Evolutionary conservation across 2,113 vertebrate genomes (phyloP).

Genomic region (Aspiorhynchus laticeps): DNA sequence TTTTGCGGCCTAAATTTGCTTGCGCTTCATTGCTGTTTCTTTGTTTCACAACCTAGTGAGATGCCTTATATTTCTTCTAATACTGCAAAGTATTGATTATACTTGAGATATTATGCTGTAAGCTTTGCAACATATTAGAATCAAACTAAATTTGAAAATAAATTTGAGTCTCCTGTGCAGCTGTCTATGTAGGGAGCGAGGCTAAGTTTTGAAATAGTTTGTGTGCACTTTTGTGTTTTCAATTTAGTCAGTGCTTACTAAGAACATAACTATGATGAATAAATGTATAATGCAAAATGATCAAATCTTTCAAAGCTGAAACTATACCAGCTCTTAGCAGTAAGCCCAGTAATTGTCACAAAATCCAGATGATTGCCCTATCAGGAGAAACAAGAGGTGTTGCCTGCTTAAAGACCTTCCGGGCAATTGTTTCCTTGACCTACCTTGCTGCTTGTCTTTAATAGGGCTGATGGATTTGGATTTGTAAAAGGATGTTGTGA

Average conservation of each 20-base stretch:
- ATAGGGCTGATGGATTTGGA: background rate
- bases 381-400: background rate
- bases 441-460: constrained; percentile 5
- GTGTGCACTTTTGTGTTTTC: background rate
- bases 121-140: background rate
- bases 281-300: background rate
- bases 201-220: background rate
- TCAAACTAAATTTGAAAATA: background rate
- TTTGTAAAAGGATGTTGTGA: constrained; percentile 10
- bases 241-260: background rate
- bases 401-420: background rate
- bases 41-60: background rate
- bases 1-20: background rate
- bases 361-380: background rate
- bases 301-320: background rate
- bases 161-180: background rate
- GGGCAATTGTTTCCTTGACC: constrained; percentile 32
- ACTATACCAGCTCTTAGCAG: background rate
- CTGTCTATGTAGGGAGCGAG: too few relatives aligned
- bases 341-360: background rate
- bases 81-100: background rate
- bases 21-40: background rate
- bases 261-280: background rate
- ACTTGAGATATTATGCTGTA: background rate
- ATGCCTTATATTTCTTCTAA: background rate